These are phyloP conservation scores for Orthonychiurus folsomi DNA, from an alignment of 2,888 invertebrate species.

Conservation along the genomic window DNA sequence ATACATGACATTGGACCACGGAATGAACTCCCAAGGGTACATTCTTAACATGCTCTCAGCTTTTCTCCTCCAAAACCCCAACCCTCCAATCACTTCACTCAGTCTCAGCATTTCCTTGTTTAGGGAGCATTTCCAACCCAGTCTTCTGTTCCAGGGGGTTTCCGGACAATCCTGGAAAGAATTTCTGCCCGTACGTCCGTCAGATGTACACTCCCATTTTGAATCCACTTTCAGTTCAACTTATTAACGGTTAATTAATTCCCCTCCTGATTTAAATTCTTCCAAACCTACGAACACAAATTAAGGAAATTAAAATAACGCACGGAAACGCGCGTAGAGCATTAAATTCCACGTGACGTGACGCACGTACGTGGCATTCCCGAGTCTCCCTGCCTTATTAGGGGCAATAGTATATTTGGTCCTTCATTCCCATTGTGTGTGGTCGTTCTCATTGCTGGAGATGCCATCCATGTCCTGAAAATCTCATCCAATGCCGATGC, in stretches of 20 bases:
- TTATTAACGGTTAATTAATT: too few relatives aligned
- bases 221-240: too few relatives aligned
- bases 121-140: too few relatives aligned
- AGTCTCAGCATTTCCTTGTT: neutral
- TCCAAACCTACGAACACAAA: too few relatives aligned
- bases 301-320: neutral
- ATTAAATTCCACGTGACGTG: neutral
- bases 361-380: neutral
- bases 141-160: too few relatives aligned
- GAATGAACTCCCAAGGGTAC: slow-evolving; percentile 25
- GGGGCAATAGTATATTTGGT: neutral
- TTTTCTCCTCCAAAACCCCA: too few relatives aligned
- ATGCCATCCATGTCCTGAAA: neutral
- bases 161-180: too few relatives aligned
- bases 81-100: neutral
- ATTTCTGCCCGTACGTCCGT: too few relatives aligned
- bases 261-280: too few relatives aligned
- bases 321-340: neutral
- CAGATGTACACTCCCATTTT: too few relatives aligned
- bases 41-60: slow-evolving; percentile 15
- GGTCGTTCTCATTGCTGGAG: neutral
- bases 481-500: too few relatives aligned
- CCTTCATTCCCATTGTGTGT: neutral
- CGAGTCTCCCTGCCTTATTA: too few relatives aligned
- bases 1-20: slow-evolving; percentile 22